Conservation (phyloP, 2,113 vertebrate species). For the Microcebus jonahi region DNA sequence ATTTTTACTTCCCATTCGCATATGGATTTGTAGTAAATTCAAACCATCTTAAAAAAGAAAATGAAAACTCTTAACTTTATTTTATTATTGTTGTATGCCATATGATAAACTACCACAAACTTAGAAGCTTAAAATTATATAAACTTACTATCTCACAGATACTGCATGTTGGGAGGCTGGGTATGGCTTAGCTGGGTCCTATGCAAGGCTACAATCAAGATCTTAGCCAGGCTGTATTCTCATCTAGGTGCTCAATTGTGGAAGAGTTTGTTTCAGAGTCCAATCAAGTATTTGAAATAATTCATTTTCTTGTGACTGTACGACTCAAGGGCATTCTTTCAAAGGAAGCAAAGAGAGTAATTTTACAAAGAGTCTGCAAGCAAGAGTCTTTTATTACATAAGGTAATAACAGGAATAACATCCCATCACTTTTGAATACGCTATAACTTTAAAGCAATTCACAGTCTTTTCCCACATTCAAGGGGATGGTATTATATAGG, state of each 20-base stretch:
- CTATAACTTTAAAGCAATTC: not conserved
- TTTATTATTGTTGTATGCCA: not conserved
- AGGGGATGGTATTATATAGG: not conserved
- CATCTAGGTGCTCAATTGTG: not conserved
- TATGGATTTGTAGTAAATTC: not conserved
- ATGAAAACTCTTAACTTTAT: not conserved
- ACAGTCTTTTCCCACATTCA: not conserved
- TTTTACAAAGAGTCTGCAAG: not conserved
- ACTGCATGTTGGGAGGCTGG: not conserved
- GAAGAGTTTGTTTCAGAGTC: not conserved
- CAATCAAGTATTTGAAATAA: not conserved
- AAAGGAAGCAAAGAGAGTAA: not conserved
- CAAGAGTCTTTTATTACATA: not conserved
- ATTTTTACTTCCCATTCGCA: not conserved
- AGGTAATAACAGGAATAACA: not conserved
- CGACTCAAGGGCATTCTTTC: not conserved
- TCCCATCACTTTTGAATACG: not conserved
- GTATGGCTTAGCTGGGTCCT: not conserved
- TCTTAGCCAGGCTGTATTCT: not conserved
- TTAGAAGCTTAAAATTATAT: not conserved
- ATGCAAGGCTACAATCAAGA: not conserved
- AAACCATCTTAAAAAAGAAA: not conserved
- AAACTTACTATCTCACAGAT: not conserved
- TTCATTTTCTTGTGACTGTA: not conserved
- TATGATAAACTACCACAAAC: not conserved